Evolutionary conservation across 2,888 invertebrate species (phyloP).

Genomic region (Iselma pallidipennis): DNA sequence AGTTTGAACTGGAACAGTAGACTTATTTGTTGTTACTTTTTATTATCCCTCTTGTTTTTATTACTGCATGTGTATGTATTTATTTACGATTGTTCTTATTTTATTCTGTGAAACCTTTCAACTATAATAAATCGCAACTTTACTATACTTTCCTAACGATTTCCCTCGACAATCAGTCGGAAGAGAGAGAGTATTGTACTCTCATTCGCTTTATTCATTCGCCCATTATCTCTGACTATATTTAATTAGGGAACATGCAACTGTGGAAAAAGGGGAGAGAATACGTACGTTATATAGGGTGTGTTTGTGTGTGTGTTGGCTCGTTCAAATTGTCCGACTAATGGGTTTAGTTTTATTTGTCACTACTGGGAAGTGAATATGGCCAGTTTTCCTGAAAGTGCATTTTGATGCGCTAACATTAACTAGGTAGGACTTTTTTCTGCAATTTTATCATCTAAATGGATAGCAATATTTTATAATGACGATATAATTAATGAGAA

Average conservation of each 20-base stretch:
- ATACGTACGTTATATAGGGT: not conserved
- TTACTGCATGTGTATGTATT: not conserved
- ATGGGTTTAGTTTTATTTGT: not conserved
- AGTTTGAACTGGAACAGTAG: not conserved
- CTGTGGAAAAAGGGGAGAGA: not conserved
- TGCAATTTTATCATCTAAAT: too few species aligned
- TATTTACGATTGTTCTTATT: not conserved
- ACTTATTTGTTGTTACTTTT: not conserved
- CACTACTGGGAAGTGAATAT: not conserved
- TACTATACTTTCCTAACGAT: not conserved
- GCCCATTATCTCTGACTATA: not conserved
- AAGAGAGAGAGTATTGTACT: not conserved
- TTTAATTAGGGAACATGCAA: constrained; percentile 1
- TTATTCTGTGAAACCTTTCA: not conserved
- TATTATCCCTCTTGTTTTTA: not conserved
- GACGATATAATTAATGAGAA: too few species aligned
- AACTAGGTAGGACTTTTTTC: too few species aligned
- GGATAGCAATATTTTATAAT: too few species aligned
- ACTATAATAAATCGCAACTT: not conserved
- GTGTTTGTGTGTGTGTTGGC: not conserved
- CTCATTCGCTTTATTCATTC: not conserved
- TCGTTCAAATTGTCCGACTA: not conserved
- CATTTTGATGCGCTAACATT: not conserved
- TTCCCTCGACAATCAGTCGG: not conserved
- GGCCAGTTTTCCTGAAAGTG: not conserved